Base-by-base conservation (phyloP, 1,140 invertebrate genomes). In the Philopotamus ludificatus region DNA sequence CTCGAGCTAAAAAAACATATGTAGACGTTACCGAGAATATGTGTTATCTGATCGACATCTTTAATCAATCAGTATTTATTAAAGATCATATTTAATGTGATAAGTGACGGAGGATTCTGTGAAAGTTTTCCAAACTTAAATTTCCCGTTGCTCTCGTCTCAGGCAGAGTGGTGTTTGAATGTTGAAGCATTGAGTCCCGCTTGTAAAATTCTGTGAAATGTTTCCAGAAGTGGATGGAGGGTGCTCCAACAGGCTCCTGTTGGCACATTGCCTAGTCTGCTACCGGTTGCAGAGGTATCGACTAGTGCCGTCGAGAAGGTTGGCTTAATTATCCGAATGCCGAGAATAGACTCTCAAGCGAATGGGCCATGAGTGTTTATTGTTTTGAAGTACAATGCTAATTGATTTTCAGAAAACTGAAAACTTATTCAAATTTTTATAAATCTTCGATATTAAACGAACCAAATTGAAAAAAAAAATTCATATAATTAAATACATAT, bases 301-400 rank as follows among this genome's bases (percentile, higher is more conserved):
- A 18, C 42, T 49, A 60, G 44, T 28, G 47, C 12, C 34, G 10
- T 10, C 10, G 41, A 26, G 53, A 61, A 47, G 26, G 44, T 51
- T 66, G 49, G 59, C 64, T 66, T 66, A 60, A 66, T 66, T 66
- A 66, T 66, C 47, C 39, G 18, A 49, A 65, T 47, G 25, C 55
- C 34, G 55, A 58, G 45, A 45, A 34, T 16, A 15, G 21, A 26
- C 10, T 21, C 47, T 21, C 47, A 18, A 49, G 12, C 28, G 28
- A 34, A 12, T 34, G 28, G 4, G 4, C 12, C 28, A 34, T 34
- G 28, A 34, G 28, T 34, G 28, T 12, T 7, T 34, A 34, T 34
- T 34, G 28, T 34, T 34, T 34, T 34, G 28, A 34, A 34, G 28
- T 12, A 34, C 12, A 7, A 12, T 4, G 28, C 12, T 34, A 34